These are phyloP conservation scores for Cylloceria caligata DNA, from an alignment of 2,888 invertebrate genomes.

Conservation along the genomic window DNA sequence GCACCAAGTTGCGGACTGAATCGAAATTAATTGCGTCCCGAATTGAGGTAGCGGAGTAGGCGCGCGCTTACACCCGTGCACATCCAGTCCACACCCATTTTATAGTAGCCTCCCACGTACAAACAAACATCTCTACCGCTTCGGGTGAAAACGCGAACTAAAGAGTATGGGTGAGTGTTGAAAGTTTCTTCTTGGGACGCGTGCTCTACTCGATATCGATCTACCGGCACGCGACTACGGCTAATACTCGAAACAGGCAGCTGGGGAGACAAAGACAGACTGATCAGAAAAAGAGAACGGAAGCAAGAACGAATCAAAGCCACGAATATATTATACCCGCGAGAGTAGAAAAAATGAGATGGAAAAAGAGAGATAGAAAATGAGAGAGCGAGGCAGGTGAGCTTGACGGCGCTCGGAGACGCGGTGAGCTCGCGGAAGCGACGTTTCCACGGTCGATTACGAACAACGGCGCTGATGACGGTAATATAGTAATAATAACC, in stretches of 20 bases:
- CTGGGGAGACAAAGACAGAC: neutral
- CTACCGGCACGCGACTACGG: conserved; percentile 63
- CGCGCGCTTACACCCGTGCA: conserved; percentile 29
- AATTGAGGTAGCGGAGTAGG: conserved; percentile 37
- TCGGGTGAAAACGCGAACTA: conserved; percentile 28
- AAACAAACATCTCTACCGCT: conserved; percentile 48
- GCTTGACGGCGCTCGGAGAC: conserved; percentile 15
- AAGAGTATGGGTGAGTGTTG: conserved; percentile 22
- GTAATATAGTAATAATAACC: conserved; percentile 67
- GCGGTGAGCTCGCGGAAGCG: conserved; percentile 41
- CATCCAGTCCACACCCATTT: conserved; percentile 8
- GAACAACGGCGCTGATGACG: conserved; percentile 63
- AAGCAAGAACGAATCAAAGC: conserved; percentile 5
- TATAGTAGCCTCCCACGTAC: conserved; percentile 18
- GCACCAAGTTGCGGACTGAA: conserved; percentile 46
- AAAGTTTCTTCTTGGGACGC: conserved; percentile 57
- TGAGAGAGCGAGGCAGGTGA: conserved; percentile 21
- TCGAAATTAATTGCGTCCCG: conserved; percentile 63
- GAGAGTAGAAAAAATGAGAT: conserved; percentile 12
- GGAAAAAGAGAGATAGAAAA: conserved; percentile 30
- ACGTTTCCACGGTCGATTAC: conserved; percentile 65
- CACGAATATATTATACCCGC: conserved; percentile 16
- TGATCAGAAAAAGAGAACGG: neutral
- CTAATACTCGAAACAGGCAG: conserved; percentile 22
- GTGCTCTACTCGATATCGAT: conserved; percentile 65